Conservation (phyloP, 2,113 vertebrate genomes). For the Melanerpes aurifrons region DNA sequence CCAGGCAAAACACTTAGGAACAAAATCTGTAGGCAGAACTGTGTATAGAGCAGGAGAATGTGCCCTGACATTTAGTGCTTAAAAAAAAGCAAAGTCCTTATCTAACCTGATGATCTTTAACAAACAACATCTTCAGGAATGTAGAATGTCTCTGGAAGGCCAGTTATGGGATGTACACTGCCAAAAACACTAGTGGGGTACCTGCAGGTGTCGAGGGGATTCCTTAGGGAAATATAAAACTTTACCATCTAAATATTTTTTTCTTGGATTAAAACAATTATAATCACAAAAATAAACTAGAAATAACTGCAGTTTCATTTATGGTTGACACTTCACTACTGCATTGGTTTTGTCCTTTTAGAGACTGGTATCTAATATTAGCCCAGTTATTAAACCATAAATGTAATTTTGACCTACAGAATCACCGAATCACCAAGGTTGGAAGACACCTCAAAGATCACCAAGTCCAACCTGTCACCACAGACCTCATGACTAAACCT, state of each 20-base stretch:
- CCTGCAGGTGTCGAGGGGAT: neutral
- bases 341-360: neutral
- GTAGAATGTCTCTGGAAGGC: neutral
- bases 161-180: neutral
- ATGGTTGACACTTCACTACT: neutral
- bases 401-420: neutral
- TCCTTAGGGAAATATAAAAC: neutral
- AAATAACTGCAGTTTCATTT: neutral
- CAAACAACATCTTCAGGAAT: neutral
- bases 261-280: neutral
- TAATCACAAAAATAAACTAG: neutral
- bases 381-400: neutral
- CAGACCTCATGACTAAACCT: no score
- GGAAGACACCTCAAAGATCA: no score
- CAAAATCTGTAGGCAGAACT: neutral
- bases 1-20: neutral
- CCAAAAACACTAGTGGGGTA: neutral
- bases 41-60: neutral
- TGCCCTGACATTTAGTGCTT: neutral
- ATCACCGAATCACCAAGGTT: no score
- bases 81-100: neutral
- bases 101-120: neutral
- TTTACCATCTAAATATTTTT: fast-evolving
- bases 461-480: no score
- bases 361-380: neutral